Evolutionary conservation across 2,113 vertebrate species (phyloP).

Genomic region (Dipodomys stephensi): DNA sequence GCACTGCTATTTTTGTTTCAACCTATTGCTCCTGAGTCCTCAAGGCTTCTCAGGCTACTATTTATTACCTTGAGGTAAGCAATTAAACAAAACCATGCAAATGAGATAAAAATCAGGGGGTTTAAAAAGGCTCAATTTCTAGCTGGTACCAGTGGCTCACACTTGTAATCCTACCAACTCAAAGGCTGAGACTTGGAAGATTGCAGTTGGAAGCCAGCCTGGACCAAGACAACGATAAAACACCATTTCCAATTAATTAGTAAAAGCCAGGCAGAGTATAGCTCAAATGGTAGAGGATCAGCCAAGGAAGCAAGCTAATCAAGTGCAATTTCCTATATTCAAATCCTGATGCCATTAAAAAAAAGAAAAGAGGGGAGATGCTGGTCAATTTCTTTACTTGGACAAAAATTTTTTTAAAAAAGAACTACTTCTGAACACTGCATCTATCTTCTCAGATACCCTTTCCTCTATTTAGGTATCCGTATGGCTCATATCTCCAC

Average conservation of each 20-base stretch:
- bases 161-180: no score
- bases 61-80: neutral
- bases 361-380: no score
- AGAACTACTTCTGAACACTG: constrained; percentile 17
- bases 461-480: neutral
- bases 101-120: neutral
- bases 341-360: no score
- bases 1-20: neutral
- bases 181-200: no score
- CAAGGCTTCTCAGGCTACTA: neutral
- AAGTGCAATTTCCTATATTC: no score
- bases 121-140: neutral
- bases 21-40: neutral
- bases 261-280: no score
- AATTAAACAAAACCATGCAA: neutral
- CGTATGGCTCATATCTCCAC: neutral
- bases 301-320: no score
- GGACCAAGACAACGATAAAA: no score
- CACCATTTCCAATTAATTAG: no score
- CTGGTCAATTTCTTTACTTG: neutral
- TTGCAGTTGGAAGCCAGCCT: no score
- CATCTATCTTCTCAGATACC: neutral
- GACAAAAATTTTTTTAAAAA: neutral
- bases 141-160: no score
- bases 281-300: no score